Evolutionary conservation across 23 tunicate genomes (phyloP), one percentile per base, ranked within the genome.

Genomic region (Phallusia fumigata): DNA sequence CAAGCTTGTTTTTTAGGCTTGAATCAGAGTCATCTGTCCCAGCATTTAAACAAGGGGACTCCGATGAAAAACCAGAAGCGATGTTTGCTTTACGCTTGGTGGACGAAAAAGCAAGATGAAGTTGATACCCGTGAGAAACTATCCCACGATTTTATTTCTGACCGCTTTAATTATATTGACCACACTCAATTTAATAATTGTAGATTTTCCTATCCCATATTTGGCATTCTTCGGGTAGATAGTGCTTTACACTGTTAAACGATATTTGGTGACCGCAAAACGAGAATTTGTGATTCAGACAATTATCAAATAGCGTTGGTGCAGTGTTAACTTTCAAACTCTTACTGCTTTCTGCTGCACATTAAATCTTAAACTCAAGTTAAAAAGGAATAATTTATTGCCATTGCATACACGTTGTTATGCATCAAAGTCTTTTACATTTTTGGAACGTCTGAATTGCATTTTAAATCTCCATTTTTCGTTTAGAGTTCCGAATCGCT

Each of bases 51-150:
- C 86, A 95, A 95, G 51, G 99, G 99, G 33, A 95, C 99, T 18
- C 99, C 99, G 31, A 95, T 95, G 99, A 95, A 95, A 82, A 84
- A 87, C 33, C 99, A 95, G 50, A 95, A 95, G 80, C 65, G 99
- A 52, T 65, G 96, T 19, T 78, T 95, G 21, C 83, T 95, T 3
- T 95, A 95, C 72, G 95, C 95, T 13, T 95, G 99, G 99, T 95
- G 87, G 88, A 84, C 85, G n/a, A 87, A 90, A 64, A 95, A 95
- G 88, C 76, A 93, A 51, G 91, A 86, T 19, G 99, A 84, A 73
- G 89, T 95, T 31, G 80, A 86, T 34, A 81, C 89, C 0, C 95
- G 95, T 95, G 33, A 87, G 95, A 76, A 11, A n/a, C n/a, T n/a
- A n/a, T n/a, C n/a, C n/a, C n/a, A n/a, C n/a, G n/a, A n/a, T n/a